Percentiles rank a stretch among this genome's conserved stretches.
Evolutionary conservation across 2,797 vertebrate genomes (phyloP).

Genomic region (Decapterus maruadsi): DNA sequence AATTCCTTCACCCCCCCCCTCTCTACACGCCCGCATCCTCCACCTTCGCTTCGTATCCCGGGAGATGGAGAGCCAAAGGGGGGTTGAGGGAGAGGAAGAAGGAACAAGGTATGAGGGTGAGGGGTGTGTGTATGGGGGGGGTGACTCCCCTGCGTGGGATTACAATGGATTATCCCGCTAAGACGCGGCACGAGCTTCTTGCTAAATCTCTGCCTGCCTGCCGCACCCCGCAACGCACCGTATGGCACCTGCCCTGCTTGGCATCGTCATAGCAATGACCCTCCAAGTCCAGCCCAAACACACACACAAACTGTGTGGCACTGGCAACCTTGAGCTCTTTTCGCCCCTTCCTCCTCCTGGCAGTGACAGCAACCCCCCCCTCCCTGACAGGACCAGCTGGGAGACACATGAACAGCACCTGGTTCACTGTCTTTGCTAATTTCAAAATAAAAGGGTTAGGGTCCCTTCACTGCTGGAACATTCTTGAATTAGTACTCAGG

Average conservation of each 20-base stretch:
- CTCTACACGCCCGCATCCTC: slow-evolving; percentile 20
- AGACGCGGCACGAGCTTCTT: slow-evolving; percentile 74
- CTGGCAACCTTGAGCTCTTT: neutral
- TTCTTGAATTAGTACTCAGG: neutral
- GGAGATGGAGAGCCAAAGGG: slow-evolving; percentile 47
- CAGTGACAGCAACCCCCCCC: slow-evolving; percentile 3
- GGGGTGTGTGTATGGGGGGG: neutral
- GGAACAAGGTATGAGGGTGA: neutral
- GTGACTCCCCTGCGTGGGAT: slow-evolving; percentile 79
- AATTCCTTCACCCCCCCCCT: slow-evolving; percentile 80
- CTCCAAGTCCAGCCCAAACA: slow-evolving; percentile 1
- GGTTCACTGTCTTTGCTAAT: neutral
- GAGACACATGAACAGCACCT: neutral
- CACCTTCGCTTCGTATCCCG: slow-evolving; percentile 54
- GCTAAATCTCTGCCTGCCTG: slow-evolving; percentile 58
- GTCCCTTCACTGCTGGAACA: neutral
- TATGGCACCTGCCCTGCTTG: slow-evolving; percentile 39
- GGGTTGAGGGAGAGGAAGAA: slow-evolving; percentile 8
- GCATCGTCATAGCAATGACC: slow-evolving; percentile 64
- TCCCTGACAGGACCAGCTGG: slow-evolving; percentile 38
- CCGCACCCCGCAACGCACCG: slow-evolving; percentile 19
- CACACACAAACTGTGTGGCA: slow-evolving; percentile 8
- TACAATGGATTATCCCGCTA: slow-evolving; percentile 86
- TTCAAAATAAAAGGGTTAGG: too few species aligned
- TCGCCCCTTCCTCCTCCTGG: neutral